Evolutionary conservation across 2,888 invertebrate species (phyloP).

Genomic region (Dasypolia templi): DNA sequence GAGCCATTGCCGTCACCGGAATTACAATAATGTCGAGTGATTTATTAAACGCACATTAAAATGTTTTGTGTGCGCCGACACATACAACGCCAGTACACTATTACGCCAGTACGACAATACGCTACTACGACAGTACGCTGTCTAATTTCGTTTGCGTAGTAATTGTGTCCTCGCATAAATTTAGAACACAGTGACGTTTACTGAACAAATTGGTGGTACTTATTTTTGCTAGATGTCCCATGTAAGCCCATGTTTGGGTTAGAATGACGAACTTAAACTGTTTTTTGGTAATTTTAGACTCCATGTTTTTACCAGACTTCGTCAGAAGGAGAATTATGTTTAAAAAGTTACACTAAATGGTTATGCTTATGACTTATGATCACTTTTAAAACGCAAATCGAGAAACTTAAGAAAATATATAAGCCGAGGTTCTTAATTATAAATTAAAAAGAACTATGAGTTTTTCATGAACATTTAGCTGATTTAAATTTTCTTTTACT

Average conservation of each 20-base stretch:
- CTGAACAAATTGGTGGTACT: constrained; percentile 57
- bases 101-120: constrained; percentile 28
- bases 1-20: background rate
- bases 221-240: constrained; percentile 47
- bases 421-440: constrained; percentile 11
- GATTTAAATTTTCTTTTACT: constrained; percentile 5
- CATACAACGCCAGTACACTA: constrained; percentile 7
- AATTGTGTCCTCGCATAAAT: constrained; percentile 63
- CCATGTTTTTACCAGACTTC: background rate
- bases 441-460: constrained; percentile 32
- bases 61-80: background rate
- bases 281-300: background rate
- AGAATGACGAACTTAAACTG: constrained; percentile 3
- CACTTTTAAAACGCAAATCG: background rate
- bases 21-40: constrained; percentile 23
- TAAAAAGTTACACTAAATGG: too few species aligned
- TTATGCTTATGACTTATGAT: background rate
- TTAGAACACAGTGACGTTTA: constrained; percentile 55
- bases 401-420: too few species aligned
- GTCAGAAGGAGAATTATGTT: background rate
- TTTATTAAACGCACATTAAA: constrained; percentile 35
- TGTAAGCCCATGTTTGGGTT: constrained; percentile 18
- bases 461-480: constrained; percentile 15
- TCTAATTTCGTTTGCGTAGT: constrained; percentile 65
- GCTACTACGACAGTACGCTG: constrained; percentile 32